phyloP scores from a whole-genome alignment of 1,140 invertebrate species.

The Lamellibrachia luymesi region DNA sequence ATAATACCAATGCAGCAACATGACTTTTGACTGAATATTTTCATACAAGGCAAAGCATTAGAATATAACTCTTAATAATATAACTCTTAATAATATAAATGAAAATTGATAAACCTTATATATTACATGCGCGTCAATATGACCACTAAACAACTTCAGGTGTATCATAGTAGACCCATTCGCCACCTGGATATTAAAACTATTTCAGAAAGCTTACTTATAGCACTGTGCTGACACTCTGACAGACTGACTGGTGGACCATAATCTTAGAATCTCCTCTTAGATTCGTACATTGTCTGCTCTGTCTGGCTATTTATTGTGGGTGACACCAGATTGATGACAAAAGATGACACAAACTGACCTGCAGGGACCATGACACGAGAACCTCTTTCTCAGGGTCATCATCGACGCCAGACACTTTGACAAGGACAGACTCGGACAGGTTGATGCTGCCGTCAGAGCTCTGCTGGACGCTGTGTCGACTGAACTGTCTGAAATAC shows the following conservation, averaged over 20 bases:
- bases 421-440: slow-evolving; percentile 79
- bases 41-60: too few relatives aligned
- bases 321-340: too few relatives aligned
- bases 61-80: too few relatives aligned
- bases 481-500: slow-evolving; percentile 62
- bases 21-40: neutral
- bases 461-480: slow-evolving; percentile 72
- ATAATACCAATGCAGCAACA: neutral
- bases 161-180: too few relatives aligned
- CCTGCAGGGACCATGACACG: slow-evolving; percentile 93
- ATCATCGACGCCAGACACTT: slow-evolving; percentile 75
- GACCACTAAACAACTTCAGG: too few relatives aligned
- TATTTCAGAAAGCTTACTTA: too few relatives aligned
- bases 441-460: slow-evolving; percentile 81
- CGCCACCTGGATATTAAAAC: too few relatives aligned
- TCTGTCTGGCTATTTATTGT: too few relatives aligned
- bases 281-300: too few relatives aligned
- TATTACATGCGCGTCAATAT: too few relatives aligned
- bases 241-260: neutral
- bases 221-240: neutral
- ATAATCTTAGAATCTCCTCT: neutral
- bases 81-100: too few relatives aligned
- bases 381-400: slow-evolving; percentile 81
- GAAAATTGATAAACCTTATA: too few relatives aligned
- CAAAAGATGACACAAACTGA: slow-evolving; percentile 33